These are phyloP conservation scores for Todiramphus saurophagus DNA, from an alignment of 2,113 vertebrate genomes.

Conservation along the genomic window DNA sequence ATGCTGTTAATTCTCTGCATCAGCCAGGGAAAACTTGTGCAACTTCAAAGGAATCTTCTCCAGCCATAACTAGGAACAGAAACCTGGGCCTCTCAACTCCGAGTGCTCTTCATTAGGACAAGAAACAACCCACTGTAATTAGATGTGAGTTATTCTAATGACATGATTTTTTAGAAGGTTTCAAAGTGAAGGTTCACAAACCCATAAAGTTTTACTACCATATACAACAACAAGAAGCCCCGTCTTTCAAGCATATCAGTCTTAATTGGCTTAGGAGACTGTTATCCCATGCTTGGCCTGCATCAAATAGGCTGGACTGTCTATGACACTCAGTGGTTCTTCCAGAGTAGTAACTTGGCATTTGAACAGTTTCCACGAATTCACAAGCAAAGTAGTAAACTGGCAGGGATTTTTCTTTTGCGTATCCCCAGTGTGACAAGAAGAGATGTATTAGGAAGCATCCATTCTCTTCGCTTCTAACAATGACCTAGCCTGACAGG, in stretches of 20 bases:
- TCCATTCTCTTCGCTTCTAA: not conserved
- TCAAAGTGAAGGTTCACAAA: not conserved
- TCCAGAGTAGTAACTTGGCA: not conserved
- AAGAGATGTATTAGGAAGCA: not conserved
- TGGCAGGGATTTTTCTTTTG: not conserved
- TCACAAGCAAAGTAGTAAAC: not conserved
- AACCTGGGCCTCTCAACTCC: not conserved
- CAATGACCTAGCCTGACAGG: not conserved
- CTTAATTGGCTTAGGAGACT: not conserved
- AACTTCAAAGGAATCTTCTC: not conserved
- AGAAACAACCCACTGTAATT: not conserved
- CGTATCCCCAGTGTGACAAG: not conserved
- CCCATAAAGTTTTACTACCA: not conserved
- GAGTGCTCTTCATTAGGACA: not conserved
- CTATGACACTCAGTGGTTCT: not conserved
- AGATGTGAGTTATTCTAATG: not conserved
- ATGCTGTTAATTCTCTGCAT: not conserved
- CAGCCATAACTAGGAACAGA: not conserved
- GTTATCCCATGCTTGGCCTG: not conserved
- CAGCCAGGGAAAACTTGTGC: not conserved
- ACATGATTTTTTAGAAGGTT: not conserved
- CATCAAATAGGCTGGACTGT: not conserved
- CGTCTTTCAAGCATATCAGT: not conserved
- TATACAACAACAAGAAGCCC: rapidly evolving
- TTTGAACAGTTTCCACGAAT: not conserved